Evolutionary conservation across 2,113 vertebrate species (phyloP).

Genomic region (Ciconia maguari): DNA sequence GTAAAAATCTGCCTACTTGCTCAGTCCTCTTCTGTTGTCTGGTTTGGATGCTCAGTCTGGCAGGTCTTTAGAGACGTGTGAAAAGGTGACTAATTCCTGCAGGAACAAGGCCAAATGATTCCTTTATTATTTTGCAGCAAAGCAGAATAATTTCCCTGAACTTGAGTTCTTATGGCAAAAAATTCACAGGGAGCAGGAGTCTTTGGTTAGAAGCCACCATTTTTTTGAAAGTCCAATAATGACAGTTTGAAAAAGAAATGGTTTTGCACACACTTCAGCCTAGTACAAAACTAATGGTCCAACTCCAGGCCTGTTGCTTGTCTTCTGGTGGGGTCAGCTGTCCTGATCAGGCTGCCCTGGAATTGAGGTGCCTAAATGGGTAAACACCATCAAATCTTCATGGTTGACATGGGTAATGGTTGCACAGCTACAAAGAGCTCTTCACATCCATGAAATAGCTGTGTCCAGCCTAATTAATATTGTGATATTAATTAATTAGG

Average conservation of each 20-base stretch:
- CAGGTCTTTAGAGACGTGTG: neutral
- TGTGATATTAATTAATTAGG: neutral
- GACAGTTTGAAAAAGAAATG: neutral
- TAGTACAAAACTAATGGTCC: neutral
- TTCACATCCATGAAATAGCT: neutral
- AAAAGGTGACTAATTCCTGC: neutral
- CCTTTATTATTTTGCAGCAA: neutral
- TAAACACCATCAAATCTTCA: neutral
- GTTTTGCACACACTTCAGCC: neutral
- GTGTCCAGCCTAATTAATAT: neutral
- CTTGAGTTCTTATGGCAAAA: neutral
- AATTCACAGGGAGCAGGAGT: neutral
- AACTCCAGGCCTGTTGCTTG: neutral
- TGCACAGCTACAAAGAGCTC: neutral
- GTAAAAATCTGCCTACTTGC: neutral
- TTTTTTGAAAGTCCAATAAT: neutral
- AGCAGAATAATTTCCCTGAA: neutral
- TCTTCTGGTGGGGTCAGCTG: neutral
- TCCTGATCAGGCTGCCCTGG: neutral
- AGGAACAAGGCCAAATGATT: neutral
- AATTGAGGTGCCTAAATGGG: neutral
- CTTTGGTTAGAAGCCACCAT: neutral
- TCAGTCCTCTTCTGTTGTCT: neutral
- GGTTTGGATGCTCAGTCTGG: neutral
- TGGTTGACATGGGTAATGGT: neutral